A percentile compares a stretch with the other conserved stretches of the same genome.
Conservation (phyloP, 2,797 vertebrate species). For the Mallotus villosus region DNA sequence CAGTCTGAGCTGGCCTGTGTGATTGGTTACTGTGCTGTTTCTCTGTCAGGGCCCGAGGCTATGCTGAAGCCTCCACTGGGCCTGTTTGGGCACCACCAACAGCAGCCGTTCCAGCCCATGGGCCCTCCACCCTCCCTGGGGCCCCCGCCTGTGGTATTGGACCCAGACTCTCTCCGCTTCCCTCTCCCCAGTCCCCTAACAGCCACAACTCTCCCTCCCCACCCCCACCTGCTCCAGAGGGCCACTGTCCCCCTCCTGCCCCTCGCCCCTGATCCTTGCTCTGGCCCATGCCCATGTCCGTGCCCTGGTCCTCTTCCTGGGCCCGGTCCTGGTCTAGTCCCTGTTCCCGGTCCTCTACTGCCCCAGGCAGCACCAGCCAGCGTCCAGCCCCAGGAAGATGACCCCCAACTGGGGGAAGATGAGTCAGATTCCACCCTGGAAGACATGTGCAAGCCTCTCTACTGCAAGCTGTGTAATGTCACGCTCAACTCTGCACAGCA, state of each 20-base stretch:
- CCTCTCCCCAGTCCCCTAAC: constrained; percentile 64
- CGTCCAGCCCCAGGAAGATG: constrained; percentile 82
- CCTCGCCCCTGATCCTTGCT: constrained; percentile 49
- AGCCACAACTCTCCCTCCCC: constrained; percentile 63
- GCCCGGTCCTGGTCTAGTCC: constrained; percentile 25
- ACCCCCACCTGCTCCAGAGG: constrained; percentile 66
- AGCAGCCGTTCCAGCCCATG: constrained; percentile 72
- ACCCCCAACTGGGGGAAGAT: constrained; percentile 71
- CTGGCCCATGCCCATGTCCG: constrained; percentile 39
- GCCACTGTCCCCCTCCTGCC: constrained; percentile 21
- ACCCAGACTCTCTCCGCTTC: constrained; percentile 54
- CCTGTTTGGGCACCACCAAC: constrained; percentile 76
- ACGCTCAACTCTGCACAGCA: constrained; percentile 97
- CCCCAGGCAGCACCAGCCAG: constrained; percentile 64
- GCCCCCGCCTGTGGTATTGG: constrained; percentile 50
- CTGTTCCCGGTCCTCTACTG: constrained; percentile 59
- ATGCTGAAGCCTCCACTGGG: constrained; percentile 71
- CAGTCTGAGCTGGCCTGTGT: background rate
- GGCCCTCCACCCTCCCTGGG: constrained; percentile 62
- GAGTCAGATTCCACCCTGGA: constrained; percentile 89
- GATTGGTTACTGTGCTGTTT: constrained; percentile 19
- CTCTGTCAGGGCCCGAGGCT: constrained; percentile 71
- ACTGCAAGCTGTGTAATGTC: constrained; percentile 98
- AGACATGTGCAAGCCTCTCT: constrained; percentile 94
- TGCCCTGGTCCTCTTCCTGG: constrained; percentile 32